phyloP scores from a whole-genome alignment of 2,888 invertebrate genomes.

The Sepioteuthis lessoniana region DNA sequence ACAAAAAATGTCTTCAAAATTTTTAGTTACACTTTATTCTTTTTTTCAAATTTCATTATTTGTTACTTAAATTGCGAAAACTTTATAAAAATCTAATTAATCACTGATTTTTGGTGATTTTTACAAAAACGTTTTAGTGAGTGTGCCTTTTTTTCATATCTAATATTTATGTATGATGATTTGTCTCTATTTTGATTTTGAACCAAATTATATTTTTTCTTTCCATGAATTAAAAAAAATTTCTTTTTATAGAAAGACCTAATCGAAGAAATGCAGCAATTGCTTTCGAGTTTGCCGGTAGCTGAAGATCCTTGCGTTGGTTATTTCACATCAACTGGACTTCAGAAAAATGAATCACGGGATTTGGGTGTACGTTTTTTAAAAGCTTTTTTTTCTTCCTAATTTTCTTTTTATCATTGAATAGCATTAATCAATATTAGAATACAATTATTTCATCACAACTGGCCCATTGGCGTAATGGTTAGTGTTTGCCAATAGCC shows the following conservation, averaged over 20 bases:
- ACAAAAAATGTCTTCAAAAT: too few species aligned
- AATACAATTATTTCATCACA: too few species aligned
- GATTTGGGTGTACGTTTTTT: slow-evolving; percentile 49
- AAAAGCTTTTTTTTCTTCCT: neutral
- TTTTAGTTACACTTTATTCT: too few species aligned
- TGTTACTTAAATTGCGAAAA: too few species aligned
- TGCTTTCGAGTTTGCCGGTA: slow-evolving; percentile 76
- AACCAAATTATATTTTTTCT: neutral
- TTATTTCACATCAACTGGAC: slow-evolving; percentile 74
- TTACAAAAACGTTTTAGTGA: too few species aligned
- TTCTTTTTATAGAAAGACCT: slow-evolving; percentile 19
- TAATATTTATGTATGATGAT: too few species aligned
- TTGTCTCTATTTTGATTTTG: neutral
- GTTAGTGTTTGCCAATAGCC: too few species aligned
- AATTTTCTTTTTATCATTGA: neutral
- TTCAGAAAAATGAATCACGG: slow-evolving; percentile 58
- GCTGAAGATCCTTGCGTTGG: slow-evolving; percentile 77
- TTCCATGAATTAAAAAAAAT: neutral
- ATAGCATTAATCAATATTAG: neutral
- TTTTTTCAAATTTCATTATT: too few species aligned
- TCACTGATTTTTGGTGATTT: too few species aligned
- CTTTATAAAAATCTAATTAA: too few species aligned
- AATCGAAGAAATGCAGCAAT: slow-evolving; percentile 54
- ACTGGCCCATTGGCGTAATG: too few species aligned
- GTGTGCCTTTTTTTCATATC: too few species aligned